Conservation (phyloP, 2,113 vertebrate species). For the Rhineura floridana region DNA sequence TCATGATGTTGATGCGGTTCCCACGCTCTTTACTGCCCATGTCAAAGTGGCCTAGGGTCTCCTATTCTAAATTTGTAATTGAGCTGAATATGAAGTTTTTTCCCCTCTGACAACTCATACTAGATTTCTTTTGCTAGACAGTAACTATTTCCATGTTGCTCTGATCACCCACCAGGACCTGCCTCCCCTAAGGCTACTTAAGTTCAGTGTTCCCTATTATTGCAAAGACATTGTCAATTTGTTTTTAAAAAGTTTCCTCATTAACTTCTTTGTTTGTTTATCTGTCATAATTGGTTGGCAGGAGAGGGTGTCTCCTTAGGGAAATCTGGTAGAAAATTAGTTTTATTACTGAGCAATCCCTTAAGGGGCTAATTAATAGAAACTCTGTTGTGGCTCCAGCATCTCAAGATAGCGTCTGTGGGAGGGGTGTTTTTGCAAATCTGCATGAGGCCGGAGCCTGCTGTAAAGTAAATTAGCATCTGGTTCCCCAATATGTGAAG, state of each 20-base stretch:
- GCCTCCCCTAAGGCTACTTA: slow-evolving; percentile 2
- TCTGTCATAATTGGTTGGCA: background rate
- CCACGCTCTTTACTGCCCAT: background rate
- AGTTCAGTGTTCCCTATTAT: background rate
- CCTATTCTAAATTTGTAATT: background rate
- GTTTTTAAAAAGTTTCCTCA: slow-evolving; percentile 19
- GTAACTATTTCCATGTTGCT: background rate
- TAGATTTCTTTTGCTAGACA: background rate
- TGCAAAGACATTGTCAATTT: background rate
- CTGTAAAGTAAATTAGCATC: background rate
- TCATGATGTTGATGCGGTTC: background rate
- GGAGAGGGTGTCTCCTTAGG: background rate
- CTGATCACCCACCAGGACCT: background rate
- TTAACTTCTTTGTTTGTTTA: slow-evolving; percentile 11
- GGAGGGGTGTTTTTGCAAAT: background rate
- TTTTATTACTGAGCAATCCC: background rate
- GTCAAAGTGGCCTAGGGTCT: background rate
- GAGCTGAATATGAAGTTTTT: too few species aligned
- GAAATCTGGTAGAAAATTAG: background rate
- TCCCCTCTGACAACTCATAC: background rate
- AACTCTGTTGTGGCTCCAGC: background rate
- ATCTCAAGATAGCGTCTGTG: background rate
- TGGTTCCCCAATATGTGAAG: background rate
- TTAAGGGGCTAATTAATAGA: background rate
- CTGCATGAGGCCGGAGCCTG: background rate